Conservation (phyloP, 2,888 invertebrate genomes). For the Yponomeuta cagnagella region DNA sequence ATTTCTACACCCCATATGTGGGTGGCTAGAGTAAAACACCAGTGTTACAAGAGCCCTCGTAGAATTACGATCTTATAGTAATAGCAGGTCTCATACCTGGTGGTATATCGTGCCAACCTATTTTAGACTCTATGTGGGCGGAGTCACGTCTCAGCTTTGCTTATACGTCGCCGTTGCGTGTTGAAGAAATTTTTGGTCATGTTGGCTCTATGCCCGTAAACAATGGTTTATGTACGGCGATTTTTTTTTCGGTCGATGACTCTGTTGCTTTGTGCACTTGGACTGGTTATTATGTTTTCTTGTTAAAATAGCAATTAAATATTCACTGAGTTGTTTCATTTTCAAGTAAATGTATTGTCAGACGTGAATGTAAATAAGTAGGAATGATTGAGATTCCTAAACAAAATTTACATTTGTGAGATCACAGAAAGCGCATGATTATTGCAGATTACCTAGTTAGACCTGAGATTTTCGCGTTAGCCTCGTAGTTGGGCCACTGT, state of each 20-base stretch:
- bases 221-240: slow-evolving; percentile 25
- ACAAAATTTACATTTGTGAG: no score
- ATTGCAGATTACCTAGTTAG: no score
- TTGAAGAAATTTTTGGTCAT: slow-evolving; percentile 43
- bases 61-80: background rate
- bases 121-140: slow-evolving; percentile 48
- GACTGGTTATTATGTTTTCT: background rate
- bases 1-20: slow-evolving; percentile 23
- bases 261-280: background rate
- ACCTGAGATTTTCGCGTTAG: no score
- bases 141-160: slow-evolving; percentile 39
- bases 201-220: slow-evolving; percentile 40
- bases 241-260: slow-evolving; percentile 15
- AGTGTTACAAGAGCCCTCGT: background rate
- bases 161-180: slow-evolving; percentile 37
- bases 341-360: background rate
- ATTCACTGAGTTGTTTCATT: background rate
- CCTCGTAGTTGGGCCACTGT: no score
- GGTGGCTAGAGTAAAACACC: slow-evolving; percentile 20
- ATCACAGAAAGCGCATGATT: no score
- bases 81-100: slow-evolving; percentile 14
- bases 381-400: no score
- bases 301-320: background rate
- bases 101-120: slow-evolving; percentile 32
- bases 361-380: no score